Evolutionary conservation across 1,140 invertebrate species (phyloP).

Genomic region (Anastrepha ludens): DNA sequence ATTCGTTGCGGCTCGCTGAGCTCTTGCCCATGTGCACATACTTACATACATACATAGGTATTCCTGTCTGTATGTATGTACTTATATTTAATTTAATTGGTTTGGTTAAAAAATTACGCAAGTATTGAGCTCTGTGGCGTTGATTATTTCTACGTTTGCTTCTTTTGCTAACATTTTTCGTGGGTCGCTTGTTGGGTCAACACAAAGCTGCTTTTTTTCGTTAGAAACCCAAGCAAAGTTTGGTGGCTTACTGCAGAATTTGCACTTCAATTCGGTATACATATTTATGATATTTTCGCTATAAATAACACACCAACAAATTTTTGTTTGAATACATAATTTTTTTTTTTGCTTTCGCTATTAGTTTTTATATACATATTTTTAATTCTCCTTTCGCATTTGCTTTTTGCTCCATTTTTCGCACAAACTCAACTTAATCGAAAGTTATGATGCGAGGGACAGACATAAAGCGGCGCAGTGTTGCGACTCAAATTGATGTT

Average conservation of each 20-base stretch:
- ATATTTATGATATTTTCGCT: not conserved
- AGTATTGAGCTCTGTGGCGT: not conserved
- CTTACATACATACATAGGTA: not conserved
- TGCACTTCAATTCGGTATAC: not conserved
- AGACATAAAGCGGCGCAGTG: not conserved
- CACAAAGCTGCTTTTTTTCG: not conserved
- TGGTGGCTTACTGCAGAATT: not conserved
- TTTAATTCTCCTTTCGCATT: not conserved
- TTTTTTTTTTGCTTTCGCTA: slow-evolving; percentile 5
- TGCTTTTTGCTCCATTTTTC: not conserved
- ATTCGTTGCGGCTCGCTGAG: not conserved
- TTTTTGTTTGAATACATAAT: not conserved
- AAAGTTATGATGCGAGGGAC: slow-evolving; percentile 1
- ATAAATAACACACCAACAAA: not conserved
- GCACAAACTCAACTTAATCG: not conserved
- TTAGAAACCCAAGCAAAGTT: not conserved
- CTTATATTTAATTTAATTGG: not conserved
- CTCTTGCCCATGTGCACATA: not conserved
- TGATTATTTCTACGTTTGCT: not conserved
- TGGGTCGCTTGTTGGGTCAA: not conserved
- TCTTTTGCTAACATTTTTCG: slow-evolving; percentile 3
- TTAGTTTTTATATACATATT: not conserved
- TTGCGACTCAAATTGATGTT: not conserved
- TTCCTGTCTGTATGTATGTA: not conserved
- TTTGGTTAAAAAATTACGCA: not conserved